Evolutionary conservation across 2,888 invertebrate genomes (phyloP), one percentile per base, ranked within the genome.

Genomic region (Stenodema calcarata): DNA sequence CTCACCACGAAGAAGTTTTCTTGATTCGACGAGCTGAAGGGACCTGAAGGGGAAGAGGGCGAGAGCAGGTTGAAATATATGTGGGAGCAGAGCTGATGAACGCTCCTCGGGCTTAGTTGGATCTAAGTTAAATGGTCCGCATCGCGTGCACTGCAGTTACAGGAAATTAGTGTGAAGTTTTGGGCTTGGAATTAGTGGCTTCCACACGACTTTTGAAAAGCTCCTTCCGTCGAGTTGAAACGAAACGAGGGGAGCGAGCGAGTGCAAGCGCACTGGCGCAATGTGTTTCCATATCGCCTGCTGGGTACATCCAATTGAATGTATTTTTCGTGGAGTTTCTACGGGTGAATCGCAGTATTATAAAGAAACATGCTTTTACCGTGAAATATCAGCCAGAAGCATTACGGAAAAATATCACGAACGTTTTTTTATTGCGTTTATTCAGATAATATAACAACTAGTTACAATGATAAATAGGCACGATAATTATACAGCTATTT

Each of bases 101-200:
- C 62, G 82, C 69, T 42, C 23, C 35, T 41, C 80, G 7, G 69
- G 70, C 35, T 35, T 62, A 82, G 82, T 82, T 70, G 82, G 82
- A 82, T 82, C 69, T 69, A 82, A 82, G 82, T 82, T 82, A 69
- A 82, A 82, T 82, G 82, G 82, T 82, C 82, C 82, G 82, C 82
- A 82, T 82, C 82, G 82, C 82, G 69, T 82, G 82, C 82, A 82
- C 62, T 69, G 82, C 82, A 82, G 69, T 82, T 69, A 82, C 82
- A 82, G 82, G 69, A 82, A 82, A 82, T 82, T 82, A 82, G 82
- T 82, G 82, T 82, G 35, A 82, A 69, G 69, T 82, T 80, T 70
- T 27, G 54, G 28, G 16, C 69, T 69, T n/a, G 18, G 42, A 69
- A 82, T 82, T 82, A 82, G 82, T 69, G 69, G 82, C 14, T 62